phyloP scores from a whole-genome alignment of 2,888 invertebrate genomes.

The Dione vanillae region DNA sequence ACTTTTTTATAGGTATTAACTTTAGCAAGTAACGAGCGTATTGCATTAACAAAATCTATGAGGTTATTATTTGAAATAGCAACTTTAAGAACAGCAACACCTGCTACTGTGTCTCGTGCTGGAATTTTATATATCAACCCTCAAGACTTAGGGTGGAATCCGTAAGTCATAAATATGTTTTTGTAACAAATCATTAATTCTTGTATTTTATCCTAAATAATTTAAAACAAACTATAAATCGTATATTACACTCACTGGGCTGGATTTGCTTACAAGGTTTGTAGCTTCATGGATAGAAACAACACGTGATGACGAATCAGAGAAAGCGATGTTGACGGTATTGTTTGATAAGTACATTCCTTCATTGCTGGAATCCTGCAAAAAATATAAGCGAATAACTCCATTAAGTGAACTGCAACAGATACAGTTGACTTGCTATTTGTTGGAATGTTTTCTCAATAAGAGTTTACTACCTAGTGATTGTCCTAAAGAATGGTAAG shows the following conservation, averaged over 20 bases:
- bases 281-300: slow-evolving; percentile 95
- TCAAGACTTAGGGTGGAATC: slow-evolving; percentile 97
- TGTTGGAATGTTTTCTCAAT: slow-evolving; percentile 93
- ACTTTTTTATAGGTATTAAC: slow-evolving; percentile 87
- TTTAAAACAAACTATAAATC: no score
- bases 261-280: slow-evolving; percentile 80
- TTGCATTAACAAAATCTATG: slow-evolving; percentile 95
- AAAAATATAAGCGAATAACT: slow-evolving; percentile 94
- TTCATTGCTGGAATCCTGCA: slow-evolving; percentile 89
- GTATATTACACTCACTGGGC: not conserved
- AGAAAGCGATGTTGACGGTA: slow-evolving; percentile 91
- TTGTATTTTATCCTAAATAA: no score
- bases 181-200: not conserved
- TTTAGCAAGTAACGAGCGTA: slow-evolving; percentile 96
- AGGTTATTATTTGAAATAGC: slow-evolving; percentile 97
- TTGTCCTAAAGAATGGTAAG: slow-evolving; percentile 94
- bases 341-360: slow-evolving; percentile 98
- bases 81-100: slow-evolving; percentile 94
- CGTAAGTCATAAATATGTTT: slow-evolving; percentile 82
- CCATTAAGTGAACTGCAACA: slow-evolving; percentile 96
- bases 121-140: slow-evolving; percentile 98
- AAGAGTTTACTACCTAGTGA: slow-evolving; percentile 92
- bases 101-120: slow-evolving; percentile 97
- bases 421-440: slow-evolving; percentile 93
- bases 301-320: slow-evolving; percentile 87